Conservation (phyloP, 35 echinoderm and acorn worm genomes). For the Diadema setosum region DNA sequence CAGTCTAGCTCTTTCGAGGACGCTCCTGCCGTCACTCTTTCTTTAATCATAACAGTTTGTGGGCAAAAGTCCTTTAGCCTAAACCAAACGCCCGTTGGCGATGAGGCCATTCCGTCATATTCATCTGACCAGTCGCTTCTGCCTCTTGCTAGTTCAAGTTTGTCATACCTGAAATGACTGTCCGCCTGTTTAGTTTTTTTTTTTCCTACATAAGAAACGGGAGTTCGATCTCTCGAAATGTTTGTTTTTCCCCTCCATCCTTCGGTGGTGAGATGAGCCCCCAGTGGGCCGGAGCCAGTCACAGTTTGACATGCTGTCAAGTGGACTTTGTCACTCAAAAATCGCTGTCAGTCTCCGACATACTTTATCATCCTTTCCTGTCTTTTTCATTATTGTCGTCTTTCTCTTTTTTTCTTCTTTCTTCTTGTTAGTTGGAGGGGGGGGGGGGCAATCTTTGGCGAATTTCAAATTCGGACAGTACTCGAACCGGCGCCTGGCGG, state of each 20-base stretch:
- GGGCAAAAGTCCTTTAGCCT: background rate
- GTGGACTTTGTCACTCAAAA: slow-evolving; percentile 8
- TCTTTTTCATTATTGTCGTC: background rate
- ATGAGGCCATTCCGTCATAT: background rate
- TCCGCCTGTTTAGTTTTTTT: too few species aligned
- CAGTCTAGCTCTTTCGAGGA: background rate
- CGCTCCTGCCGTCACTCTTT: background rate
- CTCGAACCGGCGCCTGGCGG: background rate
- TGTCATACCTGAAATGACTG: too few species aligned
- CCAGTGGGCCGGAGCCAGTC: background rate
- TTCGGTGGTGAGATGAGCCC: background rate
- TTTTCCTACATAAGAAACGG: too few species aligned
- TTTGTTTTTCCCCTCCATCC: background rate
- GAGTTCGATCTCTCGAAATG: too few species aligned
- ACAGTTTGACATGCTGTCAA: background rate
- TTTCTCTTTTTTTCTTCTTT: too few species aligned
- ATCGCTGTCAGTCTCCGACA: background rate
- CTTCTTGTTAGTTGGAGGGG: too few species aligned
- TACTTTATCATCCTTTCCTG: background rate
- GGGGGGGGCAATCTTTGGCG: too few species aligned
- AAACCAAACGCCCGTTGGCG: background rate
- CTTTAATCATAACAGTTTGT: background rate
- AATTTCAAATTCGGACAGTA: background rate
- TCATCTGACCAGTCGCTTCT: background rate
- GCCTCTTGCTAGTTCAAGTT: too few species aligned